These are phyloP conservation scores for Alosa alosa DNA, from an alignment of 2,113 vertebrate species.

Conservation along the genomic window DNA sequence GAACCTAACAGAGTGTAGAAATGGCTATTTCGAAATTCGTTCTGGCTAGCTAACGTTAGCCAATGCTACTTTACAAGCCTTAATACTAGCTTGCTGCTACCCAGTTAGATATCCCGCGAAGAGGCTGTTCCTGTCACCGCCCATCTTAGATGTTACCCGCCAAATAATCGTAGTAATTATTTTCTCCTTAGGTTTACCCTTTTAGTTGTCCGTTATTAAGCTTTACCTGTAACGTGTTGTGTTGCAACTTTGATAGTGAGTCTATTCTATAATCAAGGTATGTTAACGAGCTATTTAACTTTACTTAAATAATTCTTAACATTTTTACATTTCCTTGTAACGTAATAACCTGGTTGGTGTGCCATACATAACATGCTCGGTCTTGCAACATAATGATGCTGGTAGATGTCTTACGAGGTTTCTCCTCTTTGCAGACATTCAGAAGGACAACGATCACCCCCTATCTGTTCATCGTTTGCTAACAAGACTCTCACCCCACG, in stretches of 20 bases:
- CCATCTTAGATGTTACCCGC: constrained; percentile 12
- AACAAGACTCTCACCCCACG: not conserved
- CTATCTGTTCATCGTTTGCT: not conserved
- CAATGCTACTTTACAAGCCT: not conserved
- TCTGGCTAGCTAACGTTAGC: not conserved
- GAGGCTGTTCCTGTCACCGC: constrained; percentile 9
- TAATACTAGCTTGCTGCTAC: not conserved
- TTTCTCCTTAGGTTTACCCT: not conserved
- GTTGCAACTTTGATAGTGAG: not conserved
- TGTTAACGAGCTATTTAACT: not conserved
- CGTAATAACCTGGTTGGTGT: not conserved
- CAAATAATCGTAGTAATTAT: not conserved
- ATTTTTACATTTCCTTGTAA: not conserved
- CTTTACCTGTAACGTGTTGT: not conserved
- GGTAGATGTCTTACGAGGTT: not conserved
- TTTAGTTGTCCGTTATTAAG: not conserved
- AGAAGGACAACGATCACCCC: not conserved
- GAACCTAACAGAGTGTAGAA: not conserved
- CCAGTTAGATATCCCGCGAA: not conserved
- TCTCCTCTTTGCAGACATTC: not conserved
- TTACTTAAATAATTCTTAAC: not conserved
- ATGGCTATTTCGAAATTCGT: not conserved
- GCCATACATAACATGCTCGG: not conserved
- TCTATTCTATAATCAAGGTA: not conserved
- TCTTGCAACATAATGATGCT: not conserved